Conservation (phyloP, 53 echinoderm and acorn worm species). For the Astropecten irregularis region DNA sequence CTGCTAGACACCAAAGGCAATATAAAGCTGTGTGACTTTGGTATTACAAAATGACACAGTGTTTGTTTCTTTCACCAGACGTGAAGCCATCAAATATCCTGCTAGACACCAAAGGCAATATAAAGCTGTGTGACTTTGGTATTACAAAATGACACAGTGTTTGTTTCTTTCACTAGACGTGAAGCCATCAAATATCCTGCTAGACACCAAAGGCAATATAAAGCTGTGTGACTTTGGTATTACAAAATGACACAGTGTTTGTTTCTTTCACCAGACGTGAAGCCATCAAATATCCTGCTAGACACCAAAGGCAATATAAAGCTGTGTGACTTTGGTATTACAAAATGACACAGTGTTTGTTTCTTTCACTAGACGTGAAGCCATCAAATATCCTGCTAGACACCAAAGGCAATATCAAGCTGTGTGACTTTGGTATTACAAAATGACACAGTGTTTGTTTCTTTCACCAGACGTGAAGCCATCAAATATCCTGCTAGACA, state of each 20-base stretch:
- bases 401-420: constrained; percentile 87
- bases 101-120: constrained; percentile 85
- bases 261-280: constrained; percentile 71
- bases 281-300: constrained; percentile 92
- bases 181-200: constrained; percentile 93
- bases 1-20: constrained; percentile 85
- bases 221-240: constrained; percentile 98
- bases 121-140: constrained; percentile 97
- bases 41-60: no score
- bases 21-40: constrained; percentile 97
- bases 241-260: no score
- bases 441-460: no score
- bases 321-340: constrained; percentile 97
- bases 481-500: constrained; percentile 90
- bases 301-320: constrained; percentile 92
- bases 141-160: no score
- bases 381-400: constrained; percentile 94
- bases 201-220: constrained; percentile 89
- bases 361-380: constrained; percentile 76
- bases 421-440: constrained; percentile 99
- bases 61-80: constrained; percentile 47
- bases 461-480: constrained; percentile 84
- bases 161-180: constrained; percentile 63
- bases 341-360: no score
- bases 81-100: constrained; percentile 98